These are phyloP conservation scores for Heliconius sara DNA, from an alignment of 2,888 invertebrate species.

Conservation along the genomic window DNA sequence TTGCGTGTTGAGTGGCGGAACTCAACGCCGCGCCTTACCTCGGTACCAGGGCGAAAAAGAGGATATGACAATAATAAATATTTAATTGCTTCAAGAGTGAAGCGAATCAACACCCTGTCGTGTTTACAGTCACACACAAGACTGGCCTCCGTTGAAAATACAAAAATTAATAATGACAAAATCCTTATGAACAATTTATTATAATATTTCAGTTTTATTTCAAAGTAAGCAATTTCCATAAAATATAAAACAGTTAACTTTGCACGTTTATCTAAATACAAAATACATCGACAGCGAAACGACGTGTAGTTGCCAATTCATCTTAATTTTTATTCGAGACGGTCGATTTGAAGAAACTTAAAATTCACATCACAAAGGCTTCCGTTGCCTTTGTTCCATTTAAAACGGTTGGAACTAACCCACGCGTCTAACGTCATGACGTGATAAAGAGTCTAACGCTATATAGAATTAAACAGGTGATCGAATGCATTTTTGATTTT, in stretches of 20 bases:
- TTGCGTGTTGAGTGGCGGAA: too few species aligned
- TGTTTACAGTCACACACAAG: too few species aligned
- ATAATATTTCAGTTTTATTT: too few species aligned
- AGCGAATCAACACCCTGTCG: too few species aligned
- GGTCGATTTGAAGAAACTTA: conserved; percentile 32
- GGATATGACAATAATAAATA: too few species aligned
- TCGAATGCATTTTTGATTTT: not conserved
- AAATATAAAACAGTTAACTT: not conserved
- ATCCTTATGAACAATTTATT: too few species aligned
- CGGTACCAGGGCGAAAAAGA: too few species aligned
- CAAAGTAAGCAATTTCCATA: not conserved
- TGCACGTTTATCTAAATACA: not conserved
- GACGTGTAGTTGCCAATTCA: conserved; percentile 2
- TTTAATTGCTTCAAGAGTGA: too few species aligned
- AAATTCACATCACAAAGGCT: conserved; percentile 40
- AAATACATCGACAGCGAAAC: not conserved
- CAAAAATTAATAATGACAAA: too few species aligned
- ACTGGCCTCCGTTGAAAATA: too few species aligned
- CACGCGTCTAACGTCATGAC: conserved; percentile 24
- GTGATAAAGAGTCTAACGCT: conserved; percentile 21
- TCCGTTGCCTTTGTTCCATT: conserved; percentile 37
- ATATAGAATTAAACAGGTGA: conserved; percentile 7
- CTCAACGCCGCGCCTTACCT: too few species aligned
- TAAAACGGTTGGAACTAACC: conserved; percentile 25
- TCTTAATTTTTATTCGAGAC: conserved; percentile 33